Percentiles rank a stretch among this genome's conserved stretches.
These are phyloP conservation scores for Andinoacara biseriatus DNA, from an alignment of 2,113 vertebrate genomes.

Conservation along the genomic window DNA sequence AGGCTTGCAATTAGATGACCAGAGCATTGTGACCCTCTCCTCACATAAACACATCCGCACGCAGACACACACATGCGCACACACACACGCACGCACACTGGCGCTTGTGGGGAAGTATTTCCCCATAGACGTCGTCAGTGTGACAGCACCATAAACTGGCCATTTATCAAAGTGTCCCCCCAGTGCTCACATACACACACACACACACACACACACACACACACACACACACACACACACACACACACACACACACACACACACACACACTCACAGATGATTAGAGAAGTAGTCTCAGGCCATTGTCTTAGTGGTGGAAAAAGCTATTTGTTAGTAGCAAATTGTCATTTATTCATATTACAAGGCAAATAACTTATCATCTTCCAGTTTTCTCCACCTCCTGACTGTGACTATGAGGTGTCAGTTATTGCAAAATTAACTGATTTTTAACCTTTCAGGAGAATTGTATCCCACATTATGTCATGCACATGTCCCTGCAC, in stretches of 20 bases:
- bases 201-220: slow-evolving; percentile 3
- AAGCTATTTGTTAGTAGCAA: not conserved
- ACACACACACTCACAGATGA: slow-evolving; percentile 20
- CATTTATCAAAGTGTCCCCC: slow-evolving; percentile 93
- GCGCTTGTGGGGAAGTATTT: slow-evolving; percentile 79
- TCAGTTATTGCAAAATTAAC: not conserved
- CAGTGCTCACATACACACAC: slow-evolving; percentile 56
- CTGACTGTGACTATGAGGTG: not conserved
- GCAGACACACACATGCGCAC: slow-evolving; percentile 37
- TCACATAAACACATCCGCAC: slow-evolving; percentile 42
- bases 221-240: slow-evolving; percentile 20
- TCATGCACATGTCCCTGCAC: not conserved
- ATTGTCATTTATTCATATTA: not conserved
- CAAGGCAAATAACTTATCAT: not conserved
- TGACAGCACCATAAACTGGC: slow-evolving; percentile 92
- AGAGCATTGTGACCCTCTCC: slow-evolving; percentile 71
- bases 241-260: slow-evolving; percentile 19
- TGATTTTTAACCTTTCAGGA: not conserved
- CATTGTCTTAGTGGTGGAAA: slow-evolving; percentile 40
- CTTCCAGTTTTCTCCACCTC: not conserved
- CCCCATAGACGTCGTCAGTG: slow-evolving; percentile 85
- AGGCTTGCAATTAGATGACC: slow-evolving; percentile 92
- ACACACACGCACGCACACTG: slow-evolving; percentile 32
- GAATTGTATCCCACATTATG: too few species aligned
- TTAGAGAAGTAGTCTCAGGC: slow-evolving; percentile 27